A percentile compares a stretch with the other conserved stretches of the same genome.
Conservation (phyloP, 2,113 vertebrate species). For the Apaloderma vittatum region DNA sequence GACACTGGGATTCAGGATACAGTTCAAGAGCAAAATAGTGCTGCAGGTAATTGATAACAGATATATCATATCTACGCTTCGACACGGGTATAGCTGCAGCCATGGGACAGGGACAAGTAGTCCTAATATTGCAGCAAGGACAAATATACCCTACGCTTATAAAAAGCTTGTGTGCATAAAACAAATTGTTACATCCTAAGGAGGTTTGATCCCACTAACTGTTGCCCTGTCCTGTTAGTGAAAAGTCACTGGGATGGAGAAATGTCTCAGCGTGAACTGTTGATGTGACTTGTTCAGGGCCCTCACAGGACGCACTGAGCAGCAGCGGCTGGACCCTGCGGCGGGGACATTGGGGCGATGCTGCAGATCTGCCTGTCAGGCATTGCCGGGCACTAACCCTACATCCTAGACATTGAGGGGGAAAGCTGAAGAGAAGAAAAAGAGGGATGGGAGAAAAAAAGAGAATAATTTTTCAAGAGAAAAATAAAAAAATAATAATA, state of each 20-base stretch:
- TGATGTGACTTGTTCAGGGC: not conserved
- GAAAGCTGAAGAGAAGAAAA: not conserved
- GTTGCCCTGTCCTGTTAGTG: not conserved
- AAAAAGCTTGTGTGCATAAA: not conserved
- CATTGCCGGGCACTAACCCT: not conserved
- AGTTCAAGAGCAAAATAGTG: not conserved
- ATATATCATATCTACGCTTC: not conserved
- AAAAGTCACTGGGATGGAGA: not conserved
- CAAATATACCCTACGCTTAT: not conserved
- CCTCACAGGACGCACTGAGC: not conserved
- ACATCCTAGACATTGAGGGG: rapidly evolving
- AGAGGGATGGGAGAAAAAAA: not conserved
- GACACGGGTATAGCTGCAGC: not conserved
- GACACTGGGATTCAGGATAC: not conserved
- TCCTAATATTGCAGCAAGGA: not conserved
- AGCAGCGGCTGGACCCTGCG: not conserved
- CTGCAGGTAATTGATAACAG: not conserved
- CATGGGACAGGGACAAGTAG: not conserved
- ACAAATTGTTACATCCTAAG: not conserved
- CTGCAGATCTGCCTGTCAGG: not conserved
- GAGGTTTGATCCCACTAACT: not conserved
- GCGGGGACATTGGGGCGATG: not conserved
- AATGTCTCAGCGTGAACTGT: not conserved
- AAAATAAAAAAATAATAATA: not conserved
- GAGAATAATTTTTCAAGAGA: not conserved